Evolutionary conservation across 2,113 vertebrate genomes (phyloP), one percentile per base, ranked within the genome.

Genomic region (Andinoacara biseriatus): DNA sequence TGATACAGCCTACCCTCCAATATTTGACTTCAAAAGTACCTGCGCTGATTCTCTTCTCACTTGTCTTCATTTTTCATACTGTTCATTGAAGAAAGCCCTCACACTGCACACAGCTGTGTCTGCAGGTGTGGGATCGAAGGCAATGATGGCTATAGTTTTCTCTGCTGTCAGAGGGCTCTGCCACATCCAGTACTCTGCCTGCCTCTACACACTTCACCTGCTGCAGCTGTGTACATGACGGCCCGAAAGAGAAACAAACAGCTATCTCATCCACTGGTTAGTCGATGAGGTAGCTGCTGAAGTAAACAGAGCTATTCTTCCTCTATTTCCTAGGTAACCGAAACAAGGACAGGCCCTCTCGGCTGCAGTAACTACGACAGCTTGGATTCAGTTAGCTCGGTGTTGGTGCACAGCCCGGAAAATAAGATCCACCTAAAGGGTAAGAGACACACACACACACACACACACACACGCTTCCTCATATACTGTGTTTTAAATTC

Each of bases 341-440:
- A 99, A 93, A 99, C 98, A 46, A 96, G 98, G 94, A 99, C 98
- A 0, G 98, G 98, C 31, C 98, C 98, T 1, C 96, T 99, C 13
- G 98, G 98, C 91, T 99, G 98, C 96, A 99, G 98, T 92, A 99
- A 99, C 95, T 99, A 99, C 15, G 98, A 99, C 95, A 99, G 99
- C 91, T 95, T 99, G 95, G 98, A 99, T 92, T 99, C 98, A 0
- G 98, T 99, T 92, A 99, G 98, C 92, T 99, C 98, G 0, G 98
- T 99, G 76, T 94, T 99, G 94, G 98, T 99, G 82, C 98, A 99
- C 95, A 99, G 98, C 91, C 98, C 98, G 0, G 98, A 99, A 95
- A 99, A 99, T 95, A 99, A 98, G 94, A 97, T 99, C 81, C 97
- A 99, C 92, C 95, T 99, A 74, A 97, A 98, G 79, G 98, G 98